Conservation (phyloP, 1,140 invertebrate genomes). For the Diuraphis noxia region DNA sequence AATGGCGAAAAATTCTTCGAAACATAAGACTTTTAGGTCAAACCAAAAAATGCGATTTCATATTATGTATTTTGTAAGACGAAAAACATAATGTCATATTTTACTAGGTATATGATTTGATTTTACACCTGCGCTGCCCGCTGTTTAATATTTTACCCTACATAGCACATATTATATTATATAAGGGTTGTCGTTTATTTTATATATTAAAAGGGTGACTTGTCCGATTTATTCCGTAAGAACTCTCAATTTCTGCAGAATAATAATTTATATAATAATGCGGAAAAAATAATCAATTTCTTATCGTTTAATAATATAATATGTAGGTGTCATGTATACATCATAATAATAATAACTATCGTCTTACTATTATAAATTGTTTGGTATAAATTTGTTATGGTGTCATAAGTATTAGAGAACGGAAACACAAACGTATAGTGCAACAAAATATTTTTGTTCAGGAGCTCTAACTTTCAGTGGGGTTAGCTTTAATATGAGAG, state of each 20-base stretch:
- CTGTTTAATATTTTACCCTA: background rate
- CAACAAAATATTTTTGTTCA: background rate
- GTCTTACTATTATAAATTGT: no score
- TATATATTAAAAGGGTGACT: background rate
- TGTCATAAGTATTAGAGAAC: background rate
- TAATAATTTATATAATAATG: background rate
- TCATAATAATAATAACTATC: background rate
- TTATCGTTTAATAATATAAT: background rate
- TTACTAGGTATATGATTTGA: background rate
- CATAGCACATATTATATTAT: no score
- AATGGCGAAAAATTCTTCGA: background rate
- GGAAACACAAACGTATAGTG: background rate
- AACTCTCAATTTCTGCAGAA: background rate
- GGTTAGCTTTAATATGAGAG: background rate
- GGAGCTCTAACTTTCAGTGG: background rate
- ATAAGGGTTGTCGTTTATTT: background rate
- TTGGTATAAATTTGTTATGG: no score
- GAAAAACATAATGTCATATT: background rate
- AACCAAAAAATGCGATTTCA: background rate
- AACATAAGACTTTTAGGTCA: background rate
- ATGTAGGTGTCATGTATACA: background rate
- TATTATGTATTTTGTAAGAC: background rate
- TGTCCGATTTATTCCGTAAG: background rate
- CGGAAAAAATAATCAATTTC: background rate
- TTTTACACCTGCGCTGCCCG: background rate